Evolutionary conservation across 2,113 vertebrate genomes (phyloP).

Genomic region (Trachemys scripta): DNA sequence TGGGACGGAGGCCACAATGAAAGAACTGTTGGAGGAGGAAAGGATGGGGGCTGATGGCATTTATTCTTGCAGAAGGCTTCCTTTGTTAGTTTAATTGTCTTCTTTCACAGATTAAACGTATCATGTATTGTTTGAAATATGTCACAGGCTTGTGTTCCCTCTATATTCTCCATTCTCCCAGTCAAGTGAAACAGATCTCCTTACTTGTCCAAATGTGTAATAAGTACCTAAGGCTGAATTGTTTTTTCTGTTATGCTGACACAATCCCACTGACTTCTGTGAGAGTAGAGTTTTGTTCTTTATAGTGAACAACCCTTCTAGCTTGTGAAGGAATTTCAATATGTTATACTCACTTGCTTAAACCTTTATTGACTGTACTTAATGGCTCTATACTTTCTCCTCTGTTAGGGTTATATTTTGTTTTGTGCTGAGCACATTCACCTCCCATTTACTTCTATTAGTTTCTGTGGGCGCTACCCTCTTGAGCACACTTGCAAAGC

Average conservation of each 20-base stretch:
- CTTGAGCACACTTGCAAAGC: too few relatives aligned
- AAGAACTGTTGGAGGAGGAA: background rate
- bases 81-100: background rate
- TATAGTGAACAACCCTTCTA: background rate
- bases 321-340: background rate
- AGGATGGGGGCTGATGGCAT: accelerated
- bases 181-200: background rate
- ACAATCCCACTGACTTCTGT: background rate
- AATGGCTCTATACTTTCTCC: background rate
- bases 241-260: background rate
- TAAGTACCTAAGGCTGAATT: background rate
- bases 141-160: background rate
- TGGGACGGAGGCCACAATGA: accelerated
- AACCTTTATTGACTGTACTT: background rate
- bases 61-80: background rate
- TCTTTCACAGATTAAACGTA: accelerated
- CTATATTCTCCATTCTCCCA: background rate
- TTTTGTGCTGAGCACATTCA: accelerated
- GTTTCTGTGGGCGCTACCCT: background rate
- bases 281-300: background rate
- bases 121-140: accelerated
- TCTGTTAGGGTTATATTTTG: background rate
- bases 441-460: background rate
- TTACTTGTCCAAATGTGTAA: background rate
- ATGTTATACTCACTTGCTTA: background rate